Conservation (phyloP, 2,888 invertebrate genomes). For the Aspidiotus rigidus region DNA sequence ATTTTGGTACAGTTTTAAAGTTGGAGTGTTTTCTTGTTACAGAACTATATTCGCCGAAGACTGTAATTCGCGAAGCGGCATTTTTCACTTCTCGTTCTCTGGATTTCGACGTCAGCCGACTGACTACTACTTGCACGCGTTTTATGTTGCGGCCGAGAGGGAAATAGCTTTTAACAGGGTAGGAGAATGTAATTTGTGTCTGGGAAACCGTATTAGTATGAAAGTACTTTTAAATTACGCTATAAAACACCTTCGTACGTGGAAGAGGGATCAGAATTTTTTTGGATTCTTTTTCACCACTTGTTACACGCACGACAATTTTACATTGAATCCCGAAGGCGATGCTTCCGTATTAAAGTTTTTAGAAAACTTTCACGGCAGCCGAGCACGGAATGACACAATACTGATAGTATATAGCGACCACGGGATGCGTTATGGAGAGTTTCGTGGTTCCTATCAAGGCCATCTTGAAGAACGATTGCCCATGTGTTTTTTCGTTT, state of each 20-base stretch:
- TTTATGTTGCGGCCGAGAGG: constrained; percentile 58
- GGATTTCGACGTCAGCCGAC: constrained; percentile 74
- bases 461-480: constrained; percentile 79
- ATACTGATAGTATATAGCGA: constrained; percentile 68
- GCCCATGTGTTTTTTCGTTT: constrained; percentile 60
- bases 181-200: constrained; percentile 57
- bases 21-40: constrained; percentile 28
- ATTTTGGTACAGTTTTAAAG: too few species aligned
- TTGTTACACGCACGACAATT: constrained; percentile 71
- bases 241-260: constrained; percentile 45
- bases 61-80: constrained; percentile 58
- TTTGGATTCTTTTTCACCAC: constrained; percentile 81
- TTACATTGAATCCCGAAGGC: constrained; percentile 66
- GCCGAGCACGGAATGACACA: constrained; percentile 57
- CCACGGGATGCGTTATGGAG: constrained; percentile 82
- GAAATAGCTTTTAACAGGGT: constrained; percentile 55
- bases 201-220: constrained; percentile 59
- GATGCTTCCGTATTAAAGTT: constrained; percentile 57
- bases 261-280: constrained; percentile 49
- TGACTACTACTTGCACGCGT: constrained; percentile 73
- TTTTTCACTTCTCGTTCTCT: constrained; percentile 67
- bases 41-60: constrained; percentile 78
- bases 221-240: constrained; percentile 64
- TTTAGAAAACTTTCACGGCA: constrained; percentile 48
- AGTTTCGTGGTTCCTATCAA: constrained; percentile 71